These are phyloP conservation scores for Rhombomys opimus DNA, from an alignment of 2,113 vertebrate genomes.

Conservation along the genomic window DNA sequence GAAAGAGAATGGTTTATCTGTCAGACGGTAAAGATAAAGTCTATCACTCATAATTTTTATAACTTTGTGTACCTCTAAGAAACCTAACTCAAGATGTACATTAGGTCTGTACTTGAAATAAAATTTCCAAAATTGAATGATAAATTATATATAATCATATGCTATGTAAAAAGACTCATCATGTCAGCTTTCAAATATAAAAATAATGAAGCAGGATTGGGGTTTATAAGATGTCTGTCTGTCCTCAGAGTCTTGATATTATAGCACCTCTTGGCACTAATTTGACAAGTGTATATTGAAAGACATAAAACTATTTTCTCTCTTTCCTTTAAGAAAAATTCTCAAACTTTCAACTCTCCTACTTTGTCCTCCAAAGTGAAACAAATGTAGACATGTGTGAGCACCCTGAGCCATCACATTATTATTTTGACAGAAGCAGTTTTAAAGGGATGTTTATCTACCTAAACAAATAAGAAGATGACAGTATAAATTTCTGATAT, in stretches of 20 bases:
- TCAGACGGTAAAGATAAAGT: background rate
- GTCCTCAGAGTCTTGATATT: conserved; percentile 19
- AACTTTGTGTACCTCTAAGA: background rate
- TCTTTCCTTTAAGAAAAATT: background rate
- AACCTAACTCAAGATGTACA: background rate
- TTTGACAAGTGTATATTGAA: background rate
- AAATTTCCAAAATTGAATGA: conserved; percentile 14
- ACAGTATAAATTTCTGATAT: background rate
- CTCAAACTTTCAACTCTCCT: background rate
- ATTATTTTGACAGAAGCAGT: conserved; percentile 4
- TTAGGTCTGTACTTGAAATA: background rate
- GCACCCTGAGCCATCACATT: background rate
- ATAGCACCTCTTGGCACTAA: background rate
- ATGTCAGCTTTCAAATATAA: conserved; percentile 12
- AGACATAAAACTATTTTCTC: background rate
- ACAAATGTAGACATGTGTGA: background rate
- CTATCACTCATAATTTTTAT: background rate
- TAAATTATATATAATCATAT: background rate
- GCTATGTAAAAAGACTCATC: background rate
- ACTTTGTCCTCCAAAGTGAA: background rate
- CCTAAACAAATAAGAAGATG: background rate
- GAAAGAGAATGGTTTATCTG: background rate
- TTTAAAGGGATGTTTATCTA: background rate
- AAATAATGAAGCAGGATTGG: background rate
- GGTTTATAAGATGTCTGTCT: background rate